These are phyloP conservation scores for Erythrolamprus reginae DNA, from an alignment of 2,113 vertebrate genomes.

Conservation along the genomic window DNA sequence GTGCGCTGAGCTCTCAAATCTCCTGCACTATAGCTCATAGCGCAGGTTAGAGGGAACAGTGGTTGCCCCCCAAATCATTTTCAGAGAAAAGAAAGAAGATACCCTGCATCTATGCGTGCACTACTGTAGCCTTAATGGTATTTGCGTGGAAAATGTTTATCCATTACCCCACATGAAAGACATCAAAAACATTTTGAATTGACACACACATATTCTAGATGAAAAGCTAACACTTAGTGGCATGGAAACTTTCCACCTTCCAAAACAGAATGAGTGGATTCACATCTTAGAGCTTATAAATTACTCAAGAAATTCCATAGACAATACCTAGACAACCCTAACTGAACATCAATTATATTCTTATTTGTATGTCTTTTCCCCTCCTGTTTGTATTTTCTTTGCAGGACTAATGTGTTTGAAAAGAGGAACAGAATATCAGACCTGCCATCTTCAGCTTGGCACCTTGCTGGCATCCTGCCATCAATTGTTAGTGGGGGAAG, in stretches of 20 bases:
- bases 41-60: too few species aligned
- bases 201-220: not conserved
- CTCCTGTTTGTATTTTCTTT: not conserved
- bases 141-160: not conserved
- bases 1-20: too few species aligned
- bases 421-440: not conserved
- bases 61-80: not conserved
- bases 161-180: not conserved
- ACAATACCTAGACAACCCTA: not conserved
- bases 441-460: too few species aligned
- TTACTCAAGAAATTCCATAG: not conserved
- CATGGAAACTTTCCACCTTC: not conserved
- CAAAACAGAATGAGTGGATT: not conserved
- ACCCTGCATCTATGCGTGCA: not conserved
- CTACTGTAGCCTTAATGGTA: not conserved
- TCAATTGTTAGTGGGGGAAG: not conserved
- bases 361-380: not conserved
- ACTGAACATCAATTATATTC: not conserved
- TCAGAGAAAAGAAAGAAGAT: not conserved
- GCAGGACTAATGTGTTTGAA: not conserved
- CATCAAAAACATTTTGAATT: not conserved
- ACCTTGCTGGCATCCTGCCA: not conserved
- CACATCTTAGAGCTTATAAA: not conserved
- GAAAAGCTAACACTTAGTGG: not conserved
- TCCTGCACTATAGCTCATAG: too few species aligned